Conservation (phyloP, 2,797 vertebrate species). For the Sphenopsis melanotis region DNA sequence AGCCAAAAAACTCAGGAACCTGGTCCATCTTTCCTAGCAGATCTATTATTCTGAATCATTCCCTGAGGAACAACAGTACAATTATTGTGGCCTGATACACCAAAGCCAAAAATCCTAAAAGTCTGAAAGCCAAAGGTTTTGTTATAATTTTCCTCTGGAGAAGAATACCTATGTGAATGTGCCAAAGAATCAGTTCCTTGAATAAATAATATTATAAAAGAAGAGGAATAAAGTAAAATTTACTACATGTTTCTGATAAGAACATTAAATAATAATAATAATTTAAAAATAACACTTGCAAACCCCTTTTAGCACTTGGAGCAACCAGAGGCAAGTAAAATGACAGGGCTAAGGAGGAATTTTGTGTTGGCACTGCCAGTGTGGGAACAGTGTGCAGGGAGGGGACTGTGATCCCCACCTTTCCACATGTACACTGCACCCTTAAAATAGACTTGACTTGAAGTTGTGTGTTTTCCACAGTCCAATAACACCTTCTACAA, state of each 20-base stretch:
- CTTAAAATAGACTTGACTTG: not conserved
- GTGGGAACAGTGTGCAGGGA: not conserved
- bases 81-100: not conserved
- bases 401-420: not conserved
- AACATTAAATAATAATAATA: not conserved
- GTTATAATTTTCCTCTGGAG: not conserved
- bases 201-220: not conserved
- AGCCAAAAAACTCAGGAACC: not conserved
- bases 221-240: not conserved
- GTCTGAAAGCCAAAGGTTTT: not conserved
- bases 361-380: not conserved
- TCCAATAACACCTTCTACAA: not conserved
- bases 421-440: not conserved
- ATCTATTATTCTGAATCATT: not conserved
- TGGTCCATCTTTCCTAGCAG: not conserved
- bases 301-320: not conserved
- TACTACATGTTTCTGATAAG: not conserved
- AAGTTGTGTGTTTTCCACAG: not conserved
- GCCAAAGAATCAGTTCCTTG: not conserved
- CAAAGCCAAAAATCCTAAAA: not conserved
- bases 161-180: not conserved
- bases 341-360: not conserved
- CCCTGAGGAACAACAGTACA: not conserved
- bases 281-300: not conserved
- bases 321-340: not conserved